Conservation (phyloP, 2,888 invertebrate species). For the Tinea pellionella region DNA sequence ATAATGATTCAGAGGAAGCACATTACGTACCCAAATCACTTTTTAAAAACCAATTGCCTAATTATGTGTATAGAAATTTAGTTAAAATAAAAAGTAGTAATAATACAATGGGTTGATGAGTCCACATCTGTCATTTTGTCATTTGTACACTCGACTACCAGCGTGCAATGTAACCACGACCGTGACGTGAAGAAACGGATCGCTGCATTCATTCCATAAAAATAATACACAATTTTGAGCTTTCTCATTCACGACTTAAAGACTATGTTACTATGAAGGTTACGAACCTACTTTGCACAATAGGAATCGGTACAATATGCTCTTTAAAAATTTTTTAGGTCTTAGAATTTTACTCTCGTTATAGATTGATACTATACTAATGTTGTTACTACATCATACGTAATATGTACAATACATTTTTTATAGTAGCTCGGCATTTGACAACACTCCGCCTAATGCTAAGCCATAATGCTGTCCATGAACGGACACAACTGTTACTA, state of each 20-base stretch:
- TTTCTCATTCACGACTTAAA: neutral
- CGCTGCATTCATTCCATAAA: slow-evolving; percentile 22
- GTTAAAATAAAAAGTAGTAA: neutral
- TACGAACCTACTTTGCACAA: neutral
- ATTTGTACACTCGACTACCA: neutral
- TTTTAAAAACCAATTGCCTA: too few relatives aligned
- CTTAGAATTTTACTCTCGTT: too few relatives aligned
- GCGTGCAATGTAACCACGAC: slow-evolving; percentile 24
- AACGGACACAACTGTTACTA: too few relatives aligned
- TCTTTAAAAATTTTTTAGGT: neutral
- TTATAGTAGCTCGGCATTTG: too few relatives aligned
- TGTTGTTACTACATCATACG: too few relatives aligned
- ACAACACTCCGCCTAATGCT: too few relatives aligned
- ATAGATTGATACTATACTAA: too few relatives aligned
- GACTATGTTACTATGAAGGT: neutral
- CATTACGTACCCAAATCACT: too few relatives aligned
- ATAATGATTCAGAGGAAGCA: too few relatives aligned
- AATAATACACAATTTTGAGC: neutral
- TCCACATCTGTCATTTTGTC: slow-evolving; percentile 4
- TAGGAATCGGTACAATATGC: neutral
- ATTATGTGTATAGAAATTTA: too few relatives aligned
- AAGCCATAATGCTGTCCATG: too few relatives aligned
- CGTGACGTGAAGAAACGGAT: slow-evolving; percentile 36
- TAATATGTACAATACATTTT: too few relatives aligned
- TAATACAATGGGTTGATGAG: neutral